Evolutionary conservation across 2,113 vertebrate genomes (phyloP).

Genomic region (Pollachius pollachius): DNA sequence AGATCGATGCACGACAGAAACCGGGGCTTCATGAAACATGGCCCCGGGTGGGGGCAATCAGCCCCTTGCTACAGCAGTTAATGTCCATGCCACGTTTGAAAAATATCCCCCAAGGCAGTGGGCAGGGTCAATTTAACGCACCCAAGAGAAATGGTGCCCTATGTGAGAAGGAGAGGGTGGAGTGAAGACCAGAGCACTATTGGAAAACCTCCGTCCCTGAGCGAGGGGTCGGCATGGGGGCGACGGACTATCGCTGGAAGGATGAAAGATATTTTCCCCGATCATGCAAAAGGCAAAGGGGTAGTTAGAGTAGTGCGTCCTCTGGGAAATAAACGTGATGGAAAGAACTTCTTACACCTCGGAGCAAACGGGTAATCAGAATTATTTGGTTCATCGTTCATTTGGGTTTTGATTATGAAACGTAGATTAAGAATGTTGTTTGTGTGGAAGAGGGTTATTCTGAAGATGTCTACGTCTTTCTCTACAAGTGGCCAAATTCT

Average conservation of each 20-base stretch:
- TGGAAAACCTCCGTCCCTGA: slow-evolving; percentile 43
- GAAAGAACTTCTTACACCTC: too few relatives aligned
- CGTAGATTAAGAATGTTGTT: too few relatives aligned
- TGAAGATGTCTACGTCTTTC: too few relatives aligned
- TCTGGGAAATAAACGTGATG: slow-evolving; percentile 28
- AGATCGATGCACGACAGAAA: slow-evolving; percentile 52
- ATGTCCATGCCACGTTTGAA: slow-evolving; percentile 57
- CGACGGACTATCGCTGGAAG: slow-evolving; percentile 21
- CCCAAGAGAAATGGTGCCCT: slow-evolving; percentile 51
- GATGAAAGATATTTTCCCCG: slow-evolving; percentile 29
- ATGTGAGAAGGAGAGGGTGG: slow-evolving; percentile 47
- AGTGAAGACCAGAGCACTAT: slow-evolving; percentile 50
- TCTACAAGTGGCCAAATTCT: too few relatives aligned
- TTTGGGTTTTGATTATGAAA: too few relatives aligned
- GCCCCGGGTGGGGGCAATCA: slow-evolving; percentile 45
- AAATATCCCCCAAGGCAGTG: slow-evolving; percentile 42
- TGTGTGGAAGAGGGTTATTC: too few relatives aligned
- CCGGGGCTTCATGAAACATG: slow-evolving; percentile 46
- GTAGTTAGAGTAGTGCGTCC: slow-evolving; percentile 20
- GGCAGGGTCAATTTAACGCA: slow-evolving; percentile 54
- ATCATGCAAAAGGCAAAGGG: slow-evolving; percentile 29
- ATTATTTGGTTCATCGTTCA: too few relatives aligned
- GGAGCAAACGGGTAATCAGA: too few relatives aligned
- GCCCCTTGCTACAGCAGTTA: slow-evolving; percentile 58
- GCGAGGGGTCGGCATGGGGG: slow-evolving; percentile 14